Conservation (phyloP, 2,797 vertebrate species). For the Hydrocynus forskahlii region DNA sequence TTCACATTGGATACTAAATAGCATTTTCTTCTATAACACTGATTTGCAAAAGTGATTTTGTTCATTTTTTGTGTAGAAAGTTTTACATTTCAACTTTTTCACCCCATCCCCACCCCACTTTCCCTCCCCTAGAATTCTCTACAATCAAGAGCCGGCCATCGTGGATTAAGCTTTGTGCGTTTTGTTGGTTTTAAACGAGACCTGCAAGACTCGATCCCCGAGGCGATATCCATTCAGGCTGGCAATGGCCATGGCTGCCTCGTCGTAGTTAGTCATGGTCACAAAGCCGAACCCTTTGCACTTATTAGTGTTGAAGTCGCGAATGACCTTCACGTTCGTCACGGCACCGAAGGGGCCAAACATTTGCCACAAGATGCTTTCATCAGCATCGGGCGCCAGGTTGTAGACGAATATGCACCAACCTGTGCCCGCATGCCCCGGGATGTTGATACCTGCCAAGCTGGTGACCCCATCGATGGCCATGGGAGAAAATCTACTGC, state of each 20-base stretch:
- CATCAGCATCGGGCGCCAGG: slow-evolving; percentile 94
- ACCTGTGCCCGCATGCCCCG: slow-evolving; percentile 91
- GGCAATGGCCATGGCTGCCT: slow-evolving; percentile 97
- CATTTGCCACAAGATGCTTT: slow-evolving; percentile 99
- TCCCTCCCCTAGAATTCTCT: not conserved
- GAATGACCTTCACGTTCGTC: slow-evolving; percentile 98
- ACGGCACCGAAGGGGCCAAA: slow-evolving; percentile 98
- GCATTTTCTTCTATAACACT: slow-evolving; percentile 85
- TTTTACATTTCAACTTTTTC: slow-evolving; percentile 72
- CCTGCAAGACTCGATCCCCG: slow-evolving; percentile 96
- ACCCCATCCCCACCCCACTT: not conserved
- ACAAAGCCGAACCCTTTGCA: slow-evolving; percentile 99
- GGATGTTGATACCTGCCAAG: slow-evolving; percentile 97
- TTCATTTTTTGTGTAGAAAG: slow-evolving; percentile 88
- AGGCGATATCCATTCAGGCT: slow-evolving; percentile 98
- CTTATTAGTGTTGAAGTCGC: slow-evolving; percentile 99
- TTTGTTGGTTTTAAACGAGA: slow-evolving; percentile 99
- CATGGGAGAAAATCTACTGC: slow-evolving; percentile 95
- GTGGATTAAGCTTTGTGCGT: slow-evolving; percentile 93
- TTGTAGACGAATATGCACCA: slow-evolving; percentile 99
- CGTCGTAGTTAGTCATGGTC: slow-evolving; percentile 99
- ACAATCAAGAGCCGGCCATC: too few species aligned
- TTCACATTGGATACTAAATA: slow-evolving; percentile 90
- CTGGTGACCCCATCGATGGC: slow-evolving; percentile 98
- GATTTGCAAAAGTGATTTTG: slow-evolving; percentile 83